phyloP scores from a whole-genome alignment of 2,797 vertebrate species.

The Dromococcyx pavoninus region DNA sequence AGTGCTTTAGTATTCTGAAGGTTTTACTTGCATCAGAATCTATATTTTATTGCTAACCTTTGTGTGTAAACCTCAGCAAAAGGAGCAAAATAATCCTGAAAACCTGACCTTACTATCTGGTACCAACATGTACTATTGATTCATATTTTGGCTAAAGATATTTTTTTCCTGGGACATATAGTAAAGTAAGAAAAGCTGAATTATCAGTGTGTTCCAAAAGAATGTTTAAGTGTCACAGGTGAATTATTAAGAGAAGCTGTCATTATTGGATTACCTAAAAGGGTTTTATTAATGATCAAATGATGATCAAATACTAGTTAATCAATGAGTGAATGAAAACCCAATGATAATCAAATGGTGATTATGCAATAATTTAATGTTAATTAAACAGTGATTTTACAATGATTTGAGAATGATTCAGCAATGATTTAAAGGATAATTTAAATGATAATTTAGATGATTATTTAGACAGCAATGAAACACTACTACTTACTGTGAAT shows the following conservation, averaged over 20 bases:
- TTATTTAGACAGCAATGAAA: background rate
- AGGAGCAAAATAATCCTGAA: background rate
- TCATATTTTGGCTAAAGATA: background rate
- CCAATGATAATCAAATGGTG: background rate
- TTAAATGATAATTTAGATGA: background rate
- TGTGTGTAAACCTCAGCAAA: background rate
- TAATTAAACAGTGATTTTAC: background rate
- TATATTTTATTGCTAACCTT: background rate
- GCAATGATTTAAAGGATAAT: background rate
- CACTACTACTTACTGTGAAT: background rate
- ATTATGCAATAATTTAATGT: background rate
- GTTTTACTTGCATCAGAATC: background rate
- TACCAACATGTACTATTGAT: background rate
- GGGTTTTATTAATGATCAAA: background rate
- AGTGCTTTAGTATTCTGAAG: background rate
- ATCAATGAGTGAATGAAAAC: background rate
- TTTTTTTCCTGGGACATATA: background rate
- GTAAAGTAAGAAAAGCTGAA: background rate
- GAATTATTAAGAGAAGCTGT: background rate
- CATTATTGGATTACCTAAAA: background rate
- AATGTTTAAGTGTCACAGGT: background rate
- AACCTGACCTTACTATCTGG: background rate
- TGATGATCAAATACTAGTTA: background rate
- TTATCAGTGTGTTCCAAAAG: background rate
- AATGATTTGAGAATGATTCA: background rate